phyloP scores from a whole-genome alignment of 2,797 vertebrate species.

The Rhinogobio ventralis region DNA sequence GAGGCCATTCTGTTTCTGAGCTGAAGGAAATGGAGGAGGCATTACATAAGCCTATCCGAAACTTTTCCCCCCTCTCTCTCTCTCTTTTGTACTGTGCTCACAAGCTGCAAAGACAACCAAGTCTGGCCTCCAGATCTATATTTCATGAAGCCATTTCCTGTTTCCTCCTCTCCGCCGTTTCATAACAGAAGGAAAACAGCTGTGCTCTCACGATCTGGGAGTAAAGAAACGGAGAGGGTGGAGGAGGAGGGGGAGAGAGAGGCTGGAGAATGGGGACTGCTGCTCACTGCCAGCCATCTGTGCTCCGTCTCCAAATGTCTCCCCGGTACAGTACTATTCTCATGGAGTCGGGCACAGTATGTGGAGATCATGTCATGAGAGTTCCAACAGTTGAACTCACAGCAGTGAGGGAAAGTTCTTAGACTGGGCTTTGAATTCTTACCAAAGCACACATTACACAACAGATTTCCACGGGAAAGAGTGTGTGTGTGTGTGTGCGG shows the following conservation, averaged over 20 bases:
- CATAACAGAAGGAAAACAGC: conserved; percentile 62
- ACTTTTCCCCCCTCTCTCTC: conserved; percentile 18
- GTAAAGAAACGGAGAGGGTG: conserved; percentile 44
- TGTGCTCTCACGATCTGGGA: conserved; percentile 57
- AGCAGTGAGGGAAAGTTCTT: conserved; percentile 23
- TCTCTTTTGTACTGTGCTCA: conserved; percentile 32
- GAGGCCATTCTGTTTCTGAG: conserved; percentile 36
- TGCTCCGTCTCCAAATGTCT: conserved; percentile 44
- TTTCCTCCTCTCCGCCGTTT: conserved; percentile 57
- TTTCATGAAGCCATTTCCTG: conserved; percentile 60
- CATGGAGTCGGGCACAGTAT: conserved; percentile 39
- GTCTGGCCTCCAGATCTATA: conserved; percentile 56
- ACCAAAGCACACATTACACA: conserved; percentile 52
- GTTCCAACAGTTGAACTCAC: conserved; percentile 41
- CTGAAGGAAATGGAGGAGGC: conserved; percentile 39
- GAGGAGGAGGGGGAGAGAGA: conserved; percentile 33
- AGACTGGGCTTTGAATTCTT: conserved; percentile 41
- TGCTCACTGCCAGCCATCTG: conserved; percentile 51
- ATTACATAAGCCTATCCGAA: conserved; percentile 38
- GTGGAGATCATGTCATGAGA: conserved; percentile 31
- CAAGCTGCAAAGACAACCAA: conserved; percentile 40
- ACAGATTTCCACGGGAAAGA: conserved; percentile 45
- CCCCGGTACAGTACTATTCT: conserved; percentile 40
- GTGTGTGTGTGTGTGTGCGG: conserved; percentile 10
- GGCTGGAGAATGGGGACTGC: conserved; percentile 39